Evolutionary conservation across 2,113 vertebrate species (phyloP), one percentile per base, ranked within the genome.

Genomic region (Tringa solitaria): DNA sequence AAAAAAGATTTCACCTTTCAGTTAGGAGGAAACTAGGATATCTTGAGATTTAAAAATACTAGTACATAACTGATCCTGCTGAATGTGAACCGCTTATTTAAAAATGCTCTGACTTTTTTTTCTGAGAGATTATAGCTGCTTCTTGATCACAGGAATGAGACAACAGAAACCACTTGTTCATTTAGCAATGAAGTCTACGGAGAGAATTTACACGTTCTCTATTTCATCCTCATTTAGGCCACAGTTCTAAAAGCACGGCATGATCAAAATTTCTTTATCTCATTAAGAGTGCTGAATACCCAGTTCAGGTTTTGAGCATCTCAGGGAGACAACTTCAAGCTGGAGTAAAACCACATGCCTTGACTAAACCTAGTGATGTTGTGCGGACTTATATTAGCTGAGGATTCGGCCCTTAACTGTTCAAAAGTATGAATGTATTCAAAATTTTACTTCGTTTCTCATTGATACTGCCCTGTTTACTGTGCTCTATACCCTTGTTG

Each of bases 291-390:
- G 56, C 76, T 75, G 73, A 91, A 65, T 72, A 87, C 65, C 60
- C 65, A 61, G 2, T 65, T 87, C 53, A 64, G 70, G 83, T 65
- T 90, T 89, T n/a, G 90, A 80, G 80, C 45, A 84, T 82, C 90
- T 95, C 94, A 84, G 95, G 94, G 96, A 95, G 68, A 92, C 37
- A 73, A 73, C 61, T 79, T 95, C 12, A 45, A 84, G 87, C 70
- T 94, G 84, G 78, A 93, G 85, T 70, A 83, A 93, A 96, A 81
- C 91, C 81, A 84, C 91, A 65, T 87, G 87, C 91, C 87, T 94
- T 89, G 74, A 79, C 63, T 91, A 72, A 91, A 57, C 70, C 70
- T 69, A 8, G 32, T 39, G 65, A 8, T 56, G 30, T 76, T 70
- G 37, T 14, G 24, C 8, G 10, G 56, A n/a, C 19, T 77, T 64